A percentile compares a stretch with the other conserved stretches of the same genome.
Conservation (phyloP, 2,888 invertebrate genomes). For the Heliconius ethilla region DNA sequence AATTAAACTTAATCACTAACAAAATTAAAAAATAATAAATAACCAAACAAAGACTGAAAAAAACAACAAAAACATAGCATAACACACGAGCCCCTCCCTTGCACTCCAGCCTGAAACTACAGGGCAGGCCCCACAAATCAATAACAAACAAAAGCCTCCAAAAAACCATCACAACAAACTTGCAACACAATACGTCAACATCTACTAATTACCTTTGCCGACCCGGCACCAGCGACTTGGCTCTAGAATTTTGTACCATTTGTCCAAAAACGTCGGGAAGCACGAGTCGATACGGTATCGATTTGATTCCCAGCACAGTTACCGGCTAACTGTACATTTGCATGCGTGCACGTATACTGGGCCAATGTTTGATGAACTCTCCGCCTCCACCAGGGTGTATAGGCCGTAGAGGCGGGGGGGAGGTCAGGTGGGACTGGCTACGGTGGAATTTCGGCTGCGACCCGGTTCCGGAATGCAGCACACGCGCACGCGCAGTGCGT, state of each 20-base stretch:
- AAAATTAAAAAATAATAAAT: neutral
- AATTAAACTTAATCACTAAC: neutral
- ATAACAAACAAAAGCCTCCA: neutral
- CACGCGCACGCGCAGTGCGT: conserved; percentile 75
- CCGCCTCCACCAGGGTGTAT: conserved; percentile 53
- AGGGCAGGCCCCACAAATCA: neutral
- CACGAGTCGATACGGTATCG: conserved; percentile 66
- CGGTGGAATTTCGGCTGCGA: conserved; percentile 74
- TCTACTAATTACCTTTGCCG: conserved; percentile 33
- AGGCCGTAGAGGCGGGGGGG: conserved; percentile 49
- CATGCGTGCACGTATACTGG: conserved; percentile 76
- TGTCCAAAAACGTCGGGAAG: conserved; percentile 43
- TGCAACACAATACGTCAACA: conserved; percentile 13
- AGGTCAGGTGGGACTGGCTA: conserved; percentile 58
- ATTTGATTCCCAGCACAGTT: conserved; percentile 69
- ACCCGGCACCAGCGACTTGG: conserved; percentile 33
- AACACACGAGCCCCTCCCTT: neutral
- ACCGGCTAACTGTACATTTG: conserved; percentile 79
- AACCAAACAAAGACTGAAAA: neutral
- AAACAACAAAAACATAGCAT: neutral
- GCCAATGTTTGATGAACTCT: conserved; percentile 44
- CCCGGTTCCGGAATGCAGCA: conserved; percentile 80
- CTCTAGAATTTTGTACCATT: conserved; percentile 43
- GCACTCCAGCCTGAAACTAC: conserved; percentile 6
- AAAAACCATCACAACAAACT: conserved; percentile 11